phyloP scores from a whole-genome alignment of 2,888 invertebrate genomes.

The Sinopyrophorus schimmeli region DNA sequence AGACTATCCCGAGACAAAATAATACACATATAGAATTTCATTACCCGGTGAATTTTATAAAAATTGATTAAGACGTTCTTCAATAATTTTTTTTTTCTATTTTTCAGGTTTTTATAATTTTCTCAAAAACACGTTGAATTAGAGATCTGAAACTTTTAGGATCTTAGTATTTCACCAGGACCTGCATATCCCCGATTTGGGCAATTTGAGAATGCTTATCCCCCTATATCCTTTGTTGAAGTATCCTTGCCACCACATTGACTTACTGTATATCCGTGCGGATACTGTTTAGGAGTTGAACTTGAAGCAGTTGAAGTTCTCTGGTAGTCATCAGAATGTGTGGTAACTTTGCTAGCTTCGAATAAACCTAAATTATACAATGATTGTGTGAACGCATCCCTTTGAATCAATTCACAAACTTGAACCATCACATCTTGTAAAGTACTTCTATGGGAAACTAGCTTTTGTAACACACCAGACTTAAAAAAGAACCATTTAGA shows the following conservation, averaged over 20 bases:
- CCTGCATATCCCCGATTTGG: no score
- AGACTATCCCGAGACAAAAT: no score
- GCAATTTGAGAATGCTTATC: no score
- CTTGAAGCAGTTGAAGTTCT: constrained; percentile 34
- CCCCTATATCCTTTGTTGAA: no score
- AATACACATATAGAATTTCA: no score
- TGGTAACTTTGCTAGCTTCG: constrained; percentile 41
- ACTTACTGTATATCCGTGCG: constrained; percentile 39
- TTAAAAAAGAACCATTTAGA: constrained; percentile 39
- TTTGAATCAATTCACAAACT: constrained; percentile 63
- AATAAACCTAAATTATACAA: constrained; percentile 61
- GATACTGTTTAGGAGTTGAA: constrained; percentile 43
- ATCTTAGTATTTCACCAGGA: no score
- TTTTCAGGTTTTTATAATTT: no score
- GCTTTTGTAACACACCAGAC: constrained; percentile 59
- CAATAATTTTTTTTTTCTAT: no score
- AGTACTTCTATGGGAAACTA: constrained; percentile 57
- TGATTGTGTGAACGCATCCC: constrained; percentile 65
- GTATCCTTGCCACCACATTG: constrained; percentile 6
- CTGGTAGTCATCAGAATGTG: constrained; percentile 22
- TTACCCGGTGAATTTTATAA: no score
- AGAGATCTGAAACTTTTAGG: neutral
- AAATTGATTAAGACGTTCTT: no score
- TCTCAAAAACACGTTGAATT: neutral
- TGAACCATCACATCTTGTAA: constrained; percentile 58